Base-by-base conservation (phyloP, 2,113 vertebrate species). In the Cercopithecus mona region DNA sequence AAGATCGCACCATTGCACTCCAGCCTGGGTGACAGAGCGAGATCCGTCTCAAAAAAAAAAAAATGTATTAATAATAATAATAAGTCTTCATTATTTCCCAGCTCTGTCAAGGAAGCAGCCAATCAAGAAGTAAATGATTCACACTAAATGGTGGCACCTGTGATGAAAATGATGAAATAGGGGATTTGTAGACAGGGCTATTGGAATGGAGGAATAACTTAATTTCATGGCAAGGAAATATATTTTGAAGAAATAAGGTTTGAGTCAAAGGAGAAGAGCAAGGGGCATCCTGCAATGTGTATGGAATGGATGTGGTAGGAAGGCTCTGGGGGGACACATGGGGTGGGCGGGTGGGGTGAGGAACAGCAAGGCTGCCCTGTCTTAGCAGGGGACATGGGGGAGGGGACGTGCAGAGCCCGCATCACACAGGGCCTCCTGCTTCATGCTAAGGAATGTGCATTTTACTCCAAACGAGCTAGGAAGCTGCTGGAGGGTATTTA, bases 401-500 rank as follows among this genome's bases (percentile, higher is more conserved):
- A 32, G 27, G 27, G 27, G 2, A 50, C 5, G 40, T 84, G 9
- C 0, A 0, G 43, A 35, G 17, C 30, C 5, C 0, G 32, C 48
- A 48, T 18, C 38, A 2, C 7, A 3, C 30, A 4, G 45, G 80
- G 23, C 55, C 48, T 45, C 48, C 0, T 35, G 27, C 2, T 3
- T 57, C 61, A 2, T 10, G 35, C 75, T 12, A 17, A 48, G 22
- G 30, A 93, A 76, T 50, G 50, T 76, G 11, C 50, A 35, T 90
- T 95, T 93, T 64, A 93, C 70, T 90, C 20, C 45, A 85, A 80
- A 80, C 20, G 64, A 75, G 25, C 81, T 43, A 61, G 59, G 88
- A 91, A 85, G 43, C 17, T 38, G 27, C 30, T 17, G 48, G 68
- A 70, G 5, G 78, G 61, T 90, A 70, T 88, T 50, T 68, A 80